phyloP scores from a whole-genome alignment of 2,888 invertebrate species.

The Tenthredo amoena region DNA sequence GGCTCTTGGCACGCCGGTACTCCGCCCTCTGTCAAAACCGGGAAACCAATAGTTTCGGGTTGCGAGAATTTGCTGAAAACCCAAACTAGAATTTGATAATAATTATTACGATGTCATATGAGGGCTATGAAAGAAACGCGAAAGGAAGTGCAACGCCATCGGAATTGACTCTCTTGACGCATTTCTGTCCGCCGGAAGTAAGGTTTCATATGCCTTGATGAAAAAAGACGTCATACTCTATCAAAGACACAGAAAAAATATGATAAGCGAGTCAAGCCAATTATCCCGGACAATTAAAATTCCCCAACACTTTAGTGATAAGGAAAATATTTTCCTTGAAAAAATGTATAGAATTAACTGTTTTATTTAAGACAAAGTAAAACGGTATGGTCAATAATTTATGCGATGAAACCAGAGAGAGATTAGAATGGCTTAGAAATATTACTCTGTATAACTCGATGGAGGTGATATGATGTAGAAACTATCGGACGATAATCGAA shows the following conservation, averaged over 20 bases:
- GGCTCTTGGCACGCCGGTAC: constrained; percentile 69
- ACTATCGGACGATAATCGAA: not conserved
- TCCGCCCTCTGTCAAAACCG: constrained; percentile 38
- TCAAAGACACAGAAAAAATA: not conserved
- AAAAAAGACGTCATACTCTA: not conserved
- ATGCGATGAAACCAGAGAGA: not conserved
- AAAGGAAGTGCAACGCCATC: not conserved
- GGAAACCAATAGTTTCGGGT: constrained; percentile 9
- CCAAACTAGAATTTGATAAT: not conserved
- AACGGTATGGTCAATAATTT: not conserved
- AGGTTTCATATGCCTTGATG: not conserved
- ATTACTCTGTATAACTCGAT: not conserved
- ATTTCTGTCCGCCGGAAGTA: not conserved
- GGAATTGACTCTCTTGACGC: not conserved
- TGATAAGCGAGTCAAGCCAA: not conserved
- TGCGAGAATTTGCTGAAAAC: not conserved
- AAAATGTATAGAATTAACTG: not conserved
- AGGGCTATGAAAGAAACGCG: not conserved
- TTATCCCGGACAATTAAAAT: not conserved
- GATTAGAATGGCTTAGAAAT: not conserved
- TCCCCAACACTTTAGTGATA: not conserved
- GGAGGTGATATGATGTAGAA: not conserved
- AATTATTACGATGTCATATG: not conserved
- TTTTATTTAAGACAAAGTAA: not conserved
- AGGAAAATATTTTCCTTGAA: not conserved